Evolutionary conservation across 2,113 vertebrate genomes (phyloP).

Genomic region (Hassar affinis): DNA sequence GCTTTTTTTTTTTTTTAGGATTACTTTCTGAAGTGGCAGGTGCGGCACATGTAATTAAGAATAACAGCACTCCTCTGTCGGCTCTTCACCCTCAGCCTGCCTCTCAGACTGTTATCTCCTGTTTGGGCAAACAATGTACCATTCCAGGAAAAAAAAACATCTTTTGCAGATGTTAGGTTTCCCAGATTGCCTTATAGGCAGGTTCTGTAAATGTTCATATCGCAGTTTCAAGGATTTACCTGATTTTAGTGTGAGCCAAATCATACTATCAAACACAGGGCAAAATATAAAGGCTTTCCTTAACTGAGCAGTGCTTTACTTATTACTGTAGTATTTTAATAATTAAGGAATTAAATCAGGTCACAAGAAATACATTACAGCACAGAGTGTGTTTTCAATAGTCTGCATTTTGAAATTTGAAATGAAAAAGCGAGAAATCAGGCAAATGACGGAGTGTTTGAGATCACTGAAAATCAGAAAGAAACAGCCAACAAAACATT

Average conservation of each 20-base stretch:
- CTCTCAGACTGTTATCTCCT: slow-evolving; percentile 19
- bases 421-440: neutral
- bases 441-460: neutral
- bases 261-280: no score
- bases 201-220: neutral
- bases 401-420: neutral
- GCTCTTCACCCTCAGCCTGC: neutral
- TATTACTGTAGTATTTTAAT: neutral
- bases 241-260: neutral
- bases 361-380: neutral
- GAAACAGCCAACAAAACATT: neutral
- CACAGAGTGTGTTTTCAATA: neutral
- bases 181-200: neutral
- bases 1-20: neutral
- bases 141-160: slow-evolving; percentile 17
- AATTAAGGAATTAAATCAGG: neutral
- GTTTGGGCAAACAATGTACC: slow-evolving; percentile 46
- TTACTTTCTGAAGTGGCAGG: slow-evolving; percentile 50
- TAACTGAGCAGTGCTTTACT: neutral
- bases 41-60: slow-evolving; percentile 64
- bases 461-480: neutral
- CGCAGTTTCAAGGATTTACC: neutral
- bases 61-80: slow-evolving; percentile 59
- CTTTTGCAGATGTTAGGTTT: slow-evolving; percentile 38
- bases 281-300: neutral